Conservation (phyloP, 2,888 invertebrate genomes). For the Dynastes tityus region DNA sequence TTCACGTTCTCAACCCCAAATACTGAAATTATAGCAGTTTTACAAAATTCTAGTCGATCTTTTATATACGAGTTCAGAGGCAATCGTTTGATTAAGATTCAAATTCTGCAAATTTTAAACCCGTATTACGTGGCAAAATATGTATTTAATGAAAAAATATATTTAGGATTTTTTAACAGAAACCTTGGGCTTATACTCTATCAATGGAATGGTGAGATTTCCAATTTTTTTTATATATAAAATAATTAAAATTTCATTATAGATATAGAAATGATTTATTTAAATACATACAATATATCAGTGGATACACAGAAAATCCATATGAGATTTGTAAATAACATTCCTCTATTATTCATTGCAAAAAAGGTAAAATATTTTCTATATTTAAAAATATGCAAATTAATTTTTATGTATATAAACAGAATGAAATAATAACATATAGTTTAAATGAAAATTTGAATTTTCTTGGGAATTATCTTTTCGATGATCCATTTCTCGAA, state of each 20-base stretch:
- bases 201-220: conserved; percentile 61
- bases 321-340: conserved; percentile 22
- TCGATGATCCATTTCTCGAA: conserved; percentile 34
- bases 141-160: conserved; percentile 53
- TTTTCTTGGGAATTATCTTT: conserved; percentile 33
- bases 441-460: conserved; percentile 33
- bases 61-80: conserved; percentile 59
- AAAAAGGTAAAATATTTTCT: conserved; percentile 45
- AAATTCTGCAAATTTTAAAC: conserved; percentile 55
- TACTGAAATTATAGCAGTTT: conserved; percentile 61
- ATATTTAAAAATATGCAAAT: neutral
- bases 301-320: conserved; percentile 51
- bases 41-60: conserved; percentile 56
- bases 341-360: conserved; percentile 49
- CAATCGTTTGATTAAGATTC: conserved; percentile 60
- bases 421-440: conserved; percentile 50
- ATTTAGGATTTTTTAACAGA: conserved; percentile 58
- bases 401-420: neutral
- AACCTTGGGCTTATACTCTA: conserved; percentile 54
- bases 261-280: conserved; percentile 56
- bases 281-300: conserved; percentile 54
- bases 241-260: conserved; percentile 28
- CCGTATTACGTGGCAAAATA: conserved; percentile 56
- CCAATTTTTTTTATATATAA: conserved; percentile 25
- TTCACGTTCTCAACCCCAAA: conserved; percentile 58